A percentile compares a stretch with the other conserved stretches of the same genome.
Evolutionary conservation across 2,888 invertebrate species (phyloP).

Genomic region (Saturnia pavonia): DNA sequence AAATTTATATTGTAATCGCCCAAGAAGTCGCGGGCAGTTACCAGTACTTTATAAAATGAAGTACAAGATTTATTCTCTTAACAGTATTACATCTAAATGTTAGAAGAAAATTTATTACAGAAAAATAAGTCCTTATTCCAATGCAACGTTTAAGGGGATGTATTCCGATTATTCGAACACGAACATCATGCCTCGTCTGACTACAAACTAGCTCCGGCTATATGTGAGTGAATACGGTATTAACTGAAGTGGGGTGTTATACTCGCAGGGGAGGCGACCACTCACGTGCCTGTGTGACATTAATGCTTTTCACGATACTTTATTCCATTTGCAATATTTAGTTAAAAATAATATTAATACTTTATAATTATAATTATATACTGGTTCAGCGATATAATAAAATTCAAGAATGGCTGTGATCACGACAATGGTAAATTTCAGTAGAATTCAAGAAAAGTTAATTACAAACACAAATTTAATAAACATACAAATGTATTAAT

Average conservation of each 20-base stretch:
- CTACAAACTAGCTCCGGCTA: conserved; percentile 43
- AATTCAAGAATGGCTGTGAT: no score
- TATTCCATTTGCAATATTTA: not conserved
- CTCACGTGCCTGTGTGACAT: not conserved
- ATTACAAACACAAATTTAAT: no score
- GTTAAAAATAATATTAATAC: not conserved
- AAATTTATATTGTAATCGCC: no score
- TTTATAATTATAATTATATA: no score
- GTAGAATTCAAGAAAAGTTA: no score
- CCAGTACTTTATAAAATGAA: no score
- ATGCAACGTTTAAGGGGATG: not conserved
- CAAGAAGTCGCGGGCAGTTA: no score
- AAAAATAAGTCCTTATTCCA: conserved; percentile 21
- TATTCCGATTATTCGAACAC: conserved; percentile 22
- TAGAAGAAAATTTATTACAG: not conserved
- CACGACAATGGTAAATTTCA: no score
- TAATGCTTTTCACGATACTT: not conserved
- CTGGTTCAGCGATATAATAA: no score
- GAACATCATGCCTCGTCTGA: conserved; percentile 35
- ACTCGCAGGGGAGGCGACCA: conserved; percentile 23
- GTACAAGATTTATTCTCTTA: no score
- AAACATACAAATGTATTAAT: no score
- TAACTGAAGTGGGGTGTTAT: conserved; percentile 26
- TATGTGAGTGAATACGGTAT: conserved; percentile 45
- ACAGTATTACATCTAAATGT: not conserved